Conservation (phyloP, 2,888 invertebrate species). For the Eupsilia transversa region DNA sequence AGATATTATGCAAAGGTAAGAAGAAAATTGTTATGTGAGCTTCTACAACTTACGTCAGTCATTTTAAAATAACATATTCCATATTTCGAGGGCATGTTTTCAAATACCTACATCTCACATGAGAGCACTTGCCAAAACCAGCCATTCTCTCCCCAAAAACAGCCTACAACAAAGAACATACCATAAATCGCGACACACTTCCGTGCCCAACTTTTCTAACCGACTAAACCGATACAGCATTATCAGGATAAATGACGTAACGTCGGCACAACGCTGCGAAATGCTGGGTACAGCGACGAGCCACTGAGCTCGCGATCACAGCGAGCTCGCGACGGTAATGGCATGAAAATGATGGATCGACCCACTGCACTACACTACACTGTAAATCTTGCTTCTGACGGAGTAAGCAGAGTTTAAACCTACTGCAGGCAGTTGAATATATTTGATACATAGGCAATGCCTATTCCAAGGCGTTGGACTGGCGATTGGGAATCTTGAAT, state of each 20-base stretch:
- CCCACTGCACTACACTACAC: slow-evolving; percentile 59
- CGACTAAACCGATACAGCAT: slow-evolving; percentile 47
- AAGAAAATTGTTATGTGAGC: too few species aligned
- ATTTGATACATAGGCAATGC: background rate
- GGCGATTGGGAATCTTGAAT: background rate
- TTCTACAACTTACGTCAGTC: too few species aligned
- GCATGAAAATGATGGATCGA: slow-evolving; percentile 82
- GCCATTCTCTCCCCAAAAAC: background rate
- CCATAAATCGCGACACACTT: slow-evolving; percentile 44
- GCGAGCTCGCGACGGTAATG: slow-evolving; percentile 74
- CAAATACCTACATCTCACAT: too few species aligned
- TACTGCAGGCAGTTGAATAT: background rate
- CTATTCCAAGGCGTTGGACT: background rate
- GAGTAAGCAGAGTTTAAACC: slow-evolving; percentile 11
- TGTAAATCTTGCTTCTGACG: slow-evolving; percentile 40
- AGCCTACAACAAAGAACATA: slow-evolving; percentile 24
- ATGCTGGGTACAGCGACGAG: slow-evolving; percentile 35
- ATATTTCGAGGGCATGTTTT: too few species aligned
- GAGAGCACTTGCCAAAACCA: background rate
- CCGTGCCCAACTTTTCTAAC: slow-evolving; percentile 47
- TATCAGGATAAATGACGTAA: slow-evolving; percentile 59
- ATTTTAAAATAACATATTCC: too few species aligned
- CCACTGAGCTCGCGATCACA: slow-evolving; percentile 43
- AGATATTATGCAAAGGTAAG: background rate
- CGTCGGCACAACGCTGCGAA: slow-evolving; percentile 45